Conservation (phyloP, 2,797 vertebrate species). For the Alectoris magna region DNA sequence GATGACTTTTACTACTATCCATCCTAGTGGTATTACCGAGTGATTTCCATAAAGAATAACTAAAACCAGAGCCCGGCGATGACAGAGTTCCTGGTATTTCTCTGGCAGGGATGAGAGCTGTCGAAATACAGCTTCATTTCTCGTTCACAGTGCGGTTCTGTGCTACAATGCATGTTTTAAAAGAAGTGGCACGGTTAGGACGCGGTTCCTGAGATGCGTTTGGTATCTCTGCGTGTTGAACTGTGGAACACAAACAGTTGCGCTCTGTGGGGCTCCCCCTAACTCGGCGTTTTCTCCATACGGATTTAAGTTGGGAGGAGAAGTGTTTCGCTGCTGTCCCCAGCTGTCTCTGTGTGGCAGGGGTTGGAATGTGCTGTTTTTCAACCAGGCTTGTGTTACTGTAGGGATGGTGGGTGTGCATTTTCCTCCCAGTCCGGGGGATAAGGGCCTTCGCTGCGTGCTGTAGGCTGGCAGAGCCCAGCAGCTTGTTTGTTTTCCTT, state of each 20-base stretch:
- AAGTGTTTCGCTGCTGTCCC: neutral
- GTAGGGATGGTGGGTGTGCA: neutral
- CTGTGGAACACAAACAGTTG: too few species aligned
- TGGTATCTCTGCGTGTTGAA: too few species aligned
- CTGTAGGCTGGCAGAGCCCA: neutral
- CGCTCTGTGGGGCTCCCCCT: neutral
- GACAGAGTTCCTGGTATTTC: neutral
- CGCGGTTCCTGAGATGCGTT: too few species aligned
- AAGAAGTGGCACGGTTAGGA: neutral
- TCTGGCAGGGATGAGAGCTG: neutral
- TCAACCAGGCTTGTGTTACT: neutral
- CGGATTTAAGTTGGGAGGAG: neutral
- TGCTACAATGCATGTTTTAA: rapidly evolving
- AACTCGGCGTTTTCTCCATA: neutral
- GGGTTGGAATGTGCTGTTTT: neutral
- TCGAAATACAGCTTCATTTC: neutral
- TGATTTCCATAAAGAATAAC: neutral
- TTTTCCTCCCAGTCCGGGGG: neutral
- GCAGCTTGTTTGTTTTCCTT: neutral
- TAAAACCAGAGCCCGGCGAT: neutral
- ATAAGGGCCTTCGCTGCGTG: neutral
- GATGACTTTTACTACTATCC: neutral
- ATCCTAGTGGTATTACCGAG: rapidly evolving
- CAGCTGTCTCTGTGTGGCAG: neutral
- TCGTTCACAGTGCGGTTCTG: rapidly evolving